A percentile compares a stretch with the other conserved stretches of the same genome.
Evolutionary conservation across 2,113 vertebrate species (phyloP).

Genomic region (Melozone crissalis): DNA sequence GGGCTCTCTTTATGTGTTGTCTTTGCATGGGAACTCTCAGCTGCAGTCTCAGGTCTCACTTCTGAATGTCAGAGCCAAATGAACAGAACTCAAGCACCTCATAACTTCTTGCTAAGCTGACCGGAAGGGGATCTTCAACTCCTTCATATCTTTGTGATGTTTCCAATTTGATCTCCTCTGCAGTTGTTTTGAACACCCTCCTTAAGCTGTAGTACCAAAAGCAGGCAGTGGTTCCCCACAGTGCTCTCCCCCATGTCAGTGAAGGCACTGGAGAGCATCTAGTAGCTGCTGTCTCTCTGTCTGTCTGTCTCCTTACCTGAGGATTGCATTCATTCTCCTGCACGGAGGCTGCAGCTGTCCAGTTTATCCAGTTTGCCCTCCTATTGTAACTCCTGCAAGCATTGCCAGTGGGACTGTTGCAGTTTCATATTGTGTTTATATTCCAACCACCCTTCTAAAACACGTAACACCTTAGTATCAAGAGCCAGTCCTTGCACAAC

Average conservation of each 20-base stretch:
- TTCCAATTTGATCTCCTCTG: neutral
- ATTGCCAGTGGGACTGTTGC: too few species aligned
- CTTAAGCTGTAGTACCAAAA: neutral
- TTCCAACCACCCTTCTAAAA: neutral
- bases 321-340: neutral
- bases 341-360: neutral
- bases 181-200: neutral
- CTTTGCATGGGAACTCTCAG: neutral
- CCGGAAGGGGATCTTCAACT: neutral
- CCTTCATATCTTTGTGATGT: neutral
- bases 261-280: neutral
- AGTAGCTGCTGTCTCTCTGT: neutral
- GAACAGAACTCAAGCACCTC: neutral
- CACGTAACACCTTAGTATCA: neutral
- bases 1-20: rapidly evolving
- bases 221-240: neutral
- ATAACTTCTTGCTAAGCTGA: neutral
- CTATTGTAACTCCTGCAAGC: neutral
- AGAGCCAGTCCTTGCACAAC: neutral
- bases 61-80: neutral
- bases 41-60: neutral
- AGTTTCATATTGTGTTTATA: neutral
- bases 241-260: rapidly evolving
- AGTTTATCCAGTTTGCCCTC: neutral
- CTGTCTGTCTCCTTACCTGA: neutral